Percentiles rank a stretch among this genome's conserved stretches.
phyloP scores from a whole-genome alignment of 1,140 invertebrate genomes.

The Aplysia californica region DNA sequence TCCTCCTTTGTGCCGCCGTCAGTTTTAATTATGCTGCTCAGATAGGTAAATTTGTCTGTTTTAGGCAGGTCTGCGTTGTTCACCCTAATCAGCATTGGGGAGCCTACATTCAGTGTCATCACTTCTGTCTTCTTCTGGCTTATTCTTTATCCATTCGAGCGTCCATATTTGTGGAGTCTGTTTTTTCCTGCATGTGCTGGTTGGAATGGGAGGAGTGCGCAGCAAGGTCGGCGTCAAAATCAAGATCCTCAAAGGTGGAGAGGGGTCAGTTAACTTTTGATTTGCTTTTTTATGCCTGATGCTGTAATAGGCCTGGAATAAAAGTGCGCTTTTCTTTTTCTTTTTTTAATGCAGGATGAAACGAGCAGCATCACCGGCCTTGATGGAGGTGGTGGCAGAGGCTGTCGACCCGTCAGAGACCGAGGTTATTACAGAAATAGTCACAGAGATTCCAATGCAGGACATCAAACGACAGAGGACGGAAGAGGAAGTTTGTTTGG shows the following conservation, averaged over 20 bases:
- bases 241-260: background rate
- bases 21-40: too few species aligned
- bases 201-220: background rate
- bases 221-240: background rate
- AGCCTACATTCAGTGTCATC: too few species aligned
- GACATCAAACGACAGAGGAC: conserved; percentile 37
- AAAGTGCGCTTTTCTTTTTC: conserved; percentile 5
- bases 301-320: background rate
- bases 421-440: conserved; percentile 30
- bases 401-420: conserved; percentile 27
- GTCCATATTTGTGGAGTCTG: background rate
- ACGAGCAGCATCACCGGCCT: conserved; percentile 37
- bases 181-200: background rate
- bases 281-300: background rate
- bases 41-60: too few species aligned
- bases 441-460: conserved; percentile 30
- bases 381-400: conserved; percentile 34
- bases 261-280: too few species aligned
- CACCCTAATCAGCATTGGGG: too few species aligned
- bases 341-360: conserved; percentile 37
- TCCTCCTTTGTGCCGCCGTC: too few species aligned
- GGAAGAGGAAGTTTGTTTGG: conserved; percentile 40
- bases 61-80: too few species aligned
- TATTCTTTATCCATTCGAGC: too few species aligned
- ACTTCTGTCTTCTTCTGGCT: too few species aligned